Evolutionary conservation across 2,113 vertebrate species (phyloP), one percentile per base, ranked within the genome.

Genomic region (Pelvicachromis taeniatus): DNA sequence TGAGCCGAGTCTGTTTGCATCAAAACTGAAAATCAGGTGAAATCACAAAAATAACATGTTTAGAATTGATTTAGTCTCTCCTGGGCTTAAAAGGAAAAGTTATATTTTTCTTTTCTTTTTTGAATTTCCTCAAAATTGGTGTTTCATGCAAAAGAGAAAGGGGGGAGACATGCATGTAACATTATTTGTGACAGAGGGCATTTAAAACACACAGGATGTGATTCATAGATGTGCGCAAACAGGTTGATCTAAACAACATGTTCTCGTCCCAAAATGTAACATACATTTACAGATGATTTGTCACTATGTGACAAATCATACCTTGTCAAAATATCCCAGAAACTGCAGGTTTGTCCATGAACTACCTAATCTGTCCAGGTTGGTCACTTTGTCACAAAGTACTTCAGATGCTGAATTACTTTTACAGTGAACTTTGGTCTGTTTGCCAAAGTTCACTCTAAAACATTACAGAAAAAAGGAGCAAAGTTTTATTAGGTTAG

Each of bases 131-230:
- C 19, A 5, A 65, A 21, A 38, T 14, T 23, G 12, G 21, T 70
- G 13, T 70, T 45, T 45, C 21, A 42, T 45, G 21, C 21, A 26
- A 40, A 14, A n/a, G 4, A 26, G 21, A 0, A 0, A 0, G n/a
- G n/a, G n/a, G n/a, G n/a, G n/a, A n/a, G 38, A 68, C n/a, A 42
- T 13, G 61, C 61, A 65, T 38, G 19, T 38, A 38, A 63, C 11
- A 21, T 21, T 21, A 63, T 42, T 42, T 42, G n/a, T 42, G 63
- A 70, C 6, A 48, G 13, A 48, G 9, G 42, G n/a, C 1, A 6
- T 11, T 23, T 1, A 70, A 70, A 70, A 21, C 26, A 5, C 65
- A 45, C 65, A 29, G 40, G 23, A 73, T 4, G 19, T 73, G 45
- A 45, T 45, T 73, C 2, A 19, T 48, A 21, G 48, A 29, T 48